Evolutionary conservation across 2,888 invertebrate genomes (phyloP).

Genomic region (Eupsilia transversa): DNA sequence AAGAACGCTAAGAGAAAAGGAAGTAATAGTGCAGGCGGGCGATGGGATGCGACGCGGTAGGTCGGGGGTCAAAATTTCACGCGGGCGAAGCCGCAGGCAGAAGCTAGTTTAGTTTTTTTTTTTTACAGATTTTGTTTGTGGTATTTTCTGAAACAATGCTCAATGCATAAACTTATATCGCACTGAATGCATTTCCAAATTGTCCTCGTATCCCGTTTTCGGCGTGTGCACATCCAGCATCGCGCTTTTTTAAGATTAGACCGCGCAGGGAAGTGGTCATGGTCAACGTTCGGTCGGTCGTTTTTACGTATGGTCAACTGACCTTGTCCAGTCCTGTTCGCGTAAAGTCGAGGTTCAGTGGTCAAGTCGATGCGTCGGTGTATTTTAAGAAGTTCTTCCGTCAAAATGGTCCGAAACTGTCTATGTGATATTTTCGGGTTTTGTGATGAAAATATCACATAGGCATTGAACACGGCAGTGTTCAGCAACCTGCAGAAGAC

Average conservation of each 20-base stretch:
- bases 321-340: not conserved
- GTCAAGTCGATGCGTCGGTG: conserved; percentile 35
- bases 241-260: not conserved
- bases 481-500: conserved; percentile 29
- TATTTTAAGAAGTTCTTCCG: conserved; percentile 26
- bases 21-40: no score
- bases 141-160: conserved; percentile 14
- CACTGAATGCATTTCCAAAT: conserved; percentile 19
- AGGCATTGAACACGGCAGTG: conserved; percentile 8
- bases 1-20: no score
- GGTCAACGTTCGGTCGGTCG: not conserved
- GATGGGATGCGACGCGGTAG: no score
- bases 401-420: conserved; percentile 26
- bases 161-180: conserved; percentile 3
- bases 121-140: not conserved
- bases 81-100: no score
- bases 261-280: conserved; percentile 6
- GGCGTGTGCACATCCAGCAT: conserved; percentile 23
- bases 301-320: not conserved
- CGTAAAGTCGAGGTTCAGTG: conserved; percentile 25
- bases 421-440: conserved; percentile 30
- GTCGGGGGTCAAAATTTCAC: no score
- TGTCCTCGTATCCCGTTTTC: not conserved
- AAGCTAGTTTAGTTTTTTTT: no score
- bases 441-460: conserved; percentile 5